Percentiles rank a stretch among this genome's conserved stretches.
These are phyloP conservation scores for Pristionchus exspectatus DNA, from an alignment of 2,888 invertebrate genomes.

Conservation along the genomic window DNA sequence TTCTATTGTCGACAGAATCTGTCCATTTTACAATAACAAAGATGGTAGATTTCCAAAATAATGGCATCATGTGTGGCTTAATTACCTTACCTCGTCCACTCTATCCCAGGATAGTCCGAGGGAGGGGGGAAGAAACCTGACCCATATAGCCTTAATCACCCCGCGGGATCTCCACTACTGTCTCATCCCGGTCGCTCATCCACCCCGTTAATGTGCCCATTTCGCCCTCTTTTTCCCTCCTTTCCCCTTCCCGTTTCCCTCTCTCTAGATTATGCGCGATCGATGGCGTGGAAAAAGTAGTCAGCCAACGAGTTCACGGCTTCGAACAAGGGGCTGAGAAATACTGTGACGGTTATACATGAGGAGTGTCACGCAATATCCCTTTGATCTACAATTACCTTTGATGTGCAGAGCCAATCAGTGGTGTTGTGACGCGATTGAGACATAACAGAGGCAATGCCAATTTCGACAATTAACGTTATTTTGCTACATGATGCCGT, in stretches of 20 bases:
- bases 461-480: neutral
- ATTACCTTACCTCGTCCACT: neutral
- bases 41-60: neutral
- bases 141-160: conserved; percentile 41
- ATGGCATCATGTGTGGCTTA: neutral
- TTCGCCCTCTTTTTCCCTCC: conserved; percentile 13
- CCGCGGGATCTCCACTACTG: conserved; percentile 1
- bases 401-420: too few species aligned
- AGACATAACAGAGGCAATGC: neutral
- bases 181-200: conserved; percentile 11
- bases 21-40: neutral
- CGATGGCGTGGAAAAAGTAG: conserved; percentile 33
- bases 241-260: neutral
- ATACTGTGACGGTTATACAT: neutral
- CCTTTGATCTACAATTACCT: too few species aligned
- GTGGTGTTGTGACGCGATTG: too few species aligned
- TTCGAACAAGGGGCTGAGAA: neutral
- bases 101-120: neutral
- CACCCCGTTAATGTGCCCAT: conserved; percentile 36
- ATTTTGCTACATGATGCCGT: too few species aligned
- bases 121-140: conserved; percentile 3
- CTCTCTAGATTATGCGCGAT: conserved; percentile 41
- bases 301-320: conserved; percentile 4
- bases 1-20: neutral
- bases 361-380: too few species aligned